Evolutionary conservation across 2,113 vertebrate genomes (phyloP).

Genomic region (Athene cunicularia): DNA sequence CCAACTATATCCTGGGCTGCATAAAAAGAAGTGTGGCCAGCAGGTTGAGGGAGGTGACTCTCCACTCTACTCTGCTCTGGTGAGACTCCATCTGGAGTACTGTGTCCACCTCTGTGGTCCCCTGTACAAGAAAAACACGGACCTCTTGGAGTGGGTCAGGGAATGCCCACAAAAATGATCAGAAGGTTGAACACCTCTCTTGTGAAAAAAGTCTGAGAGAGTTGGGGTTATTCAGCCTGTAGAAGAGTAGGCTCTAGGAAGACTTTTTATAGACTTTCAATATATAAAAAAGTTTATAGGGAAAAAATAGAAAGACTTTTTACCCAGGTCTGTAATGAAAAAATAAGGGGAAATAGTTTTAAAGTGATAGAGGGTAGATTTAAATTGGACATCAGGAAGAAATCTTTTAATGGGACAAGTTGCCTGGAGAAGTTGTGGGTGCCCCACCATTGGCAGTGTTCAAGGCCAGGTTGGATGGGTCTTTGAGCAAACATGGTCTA

Average conservation of each 20-base stretch:
- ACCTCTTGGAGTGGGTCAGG: background rate
- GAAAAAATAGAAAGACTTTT: background rate
- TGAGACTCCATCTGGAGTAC: background rate
- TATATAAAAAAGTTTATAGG: background rate
- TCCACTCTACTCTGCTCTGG: background rate
- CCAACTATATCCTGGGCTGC: background rate
- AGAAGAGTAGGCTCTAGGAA: background rate
- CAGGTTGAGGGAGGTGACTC: background rate
- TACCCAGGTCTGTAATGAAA: background rate
- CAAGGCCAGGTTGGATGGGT: background rate
- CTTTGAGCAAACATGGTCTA: background rate
- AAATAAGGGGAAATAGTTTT: background rate
- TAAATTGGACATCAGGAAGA: background rate
- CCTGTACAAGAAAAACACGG: background rate
- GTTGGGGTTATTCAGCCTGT: background rate
- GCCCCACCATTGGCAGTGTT: background rate
- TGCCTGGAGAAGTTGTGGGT: background rate
- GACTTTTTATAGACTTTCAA: background rate
- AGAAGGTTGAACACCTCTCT: background rate
- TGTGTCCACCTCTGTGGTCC: background rate
- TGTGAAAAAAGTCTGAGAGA: background rate
- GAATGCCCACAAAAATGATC: background rate
- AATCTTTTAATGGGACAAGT: background rate
- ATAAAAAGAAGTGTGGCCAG: fast-evolving
- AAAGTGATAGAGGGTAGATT: background rate